Evolutionary conservation across 2,888 invertebrate genomes (phyloP).

Genomic region (Pristionchus arcanus): DNA sequence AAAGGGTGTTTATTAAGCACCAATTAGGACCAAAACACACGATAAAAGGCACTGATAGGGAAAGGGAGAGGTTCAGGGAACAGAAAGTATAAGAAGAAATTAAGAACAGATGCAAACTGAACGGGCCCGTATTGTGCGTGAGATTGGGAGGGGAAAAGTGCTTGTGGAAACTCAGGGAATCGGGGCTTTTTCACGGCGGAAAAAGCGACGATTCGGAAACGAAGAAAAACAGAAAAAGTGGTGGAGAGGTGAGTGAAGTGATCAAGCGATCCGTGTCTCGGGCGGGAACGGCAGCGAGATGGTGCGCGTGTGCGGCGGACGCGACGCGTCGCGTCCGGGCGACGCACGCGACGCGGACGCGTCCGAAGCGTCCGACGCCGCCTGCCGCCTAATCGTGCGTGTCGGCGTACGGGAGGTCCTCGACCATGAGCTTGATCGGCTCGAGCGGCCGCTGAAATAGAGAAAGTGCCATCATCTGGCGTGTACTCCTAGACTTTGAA

Average conservation of each 20-base stretch:
- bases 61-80: not conserved
- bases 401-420: slow-evolving; percentile 76
- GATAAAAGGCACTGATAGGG: not conserved
- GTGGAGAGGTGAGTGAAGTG: not conserved
- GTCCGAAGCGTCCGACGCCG: not conserved
- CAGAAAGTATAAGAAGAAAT: not conserved
- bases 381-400: slow-evolving; percentile 42
- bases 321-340: not conserved
- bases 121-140: not conserved
- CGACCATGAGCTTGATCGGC: slow-evolving; percentile 75
- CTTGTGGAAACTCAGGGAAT: not conserved
- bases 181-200: not conserved
- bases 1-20: not conserved
- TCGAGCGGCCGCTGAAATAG: slow-evolving; percentile 71
- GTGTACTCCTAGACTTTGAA: too few relatives aligned
- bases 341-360: not conserved
- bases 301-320: slow-evolving; percentile 30
- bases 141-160: not conserved
- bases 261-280: slow-evolving; percentile 8
- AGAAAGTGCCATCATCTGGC: not conserved
- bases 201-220: not conserved
- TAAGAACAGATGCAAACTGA: not conserved
- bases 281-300: slow-evolving; percentile 32
- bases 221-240: not conserved
- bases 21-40: not conserved